Base-by-base conservation (phyloP, 2,797 vertebrate species). In the Chaunax sp. region DNA sequence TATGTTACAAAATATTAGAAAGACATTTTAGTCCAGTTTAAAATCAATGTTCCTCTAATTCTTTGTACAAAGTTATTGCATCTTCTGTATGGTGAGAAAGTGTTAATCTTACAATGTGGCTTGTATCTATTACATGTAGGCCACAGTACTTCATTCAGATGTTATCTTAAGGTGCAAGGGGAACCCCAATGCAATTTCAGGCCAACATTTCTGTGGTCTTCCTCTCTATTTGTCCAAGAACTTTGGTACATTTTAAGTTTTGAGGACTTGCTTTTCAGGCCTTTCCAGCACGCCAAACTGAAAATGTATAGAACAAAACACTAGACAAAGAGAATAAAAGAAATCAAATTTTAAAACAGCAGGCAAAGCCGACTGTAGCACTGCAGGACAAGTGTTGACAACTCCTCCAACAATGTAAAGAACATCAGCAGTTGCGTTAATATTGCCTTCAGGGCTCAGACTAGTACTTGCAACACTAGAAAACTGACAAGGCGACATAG, bases 331-430 rank as follows among this genome's bases (percentile, higher is more conserved):
- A 55, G 12, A 43, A 53, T 6, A 38, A 25, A 45, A 40, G 1
- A 26, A 20, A 19, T n/a, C 26, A 0, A 18, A 58, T 58, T 61
- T 60, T 9, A 40, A 69, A 18, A n/a, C 50, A 28, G 50, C 46
- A 23, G 41, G 9, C 1, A 57, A 51, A 33, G 73, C 52, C 44
- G 56, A 74, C 41, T 68, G 54, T 19, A 73, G 52, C 69, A 55
- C 78, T 77, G 78, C 55, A 60, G 80, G 85, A 77, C 78, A 76
- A 82, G 80, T 81, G 75, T 79, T 77, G 72, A 90, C 86, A 88
- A 62, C 83, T 78, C 78, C 64, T 77, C 43, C 45, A 69, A 69
- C 59, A 75, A 77, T 73, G 73, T 69, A 14, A 47, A 58, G 66
- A 86, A 70, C 59, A 81, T 80, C 72, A 53, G 72, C 47, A 81